These are phyloP conservation scores for Arenaria interpres DNA, from an alignment of 2,113 vertebrate genomes.

Conservation along the genomic window DNA sequence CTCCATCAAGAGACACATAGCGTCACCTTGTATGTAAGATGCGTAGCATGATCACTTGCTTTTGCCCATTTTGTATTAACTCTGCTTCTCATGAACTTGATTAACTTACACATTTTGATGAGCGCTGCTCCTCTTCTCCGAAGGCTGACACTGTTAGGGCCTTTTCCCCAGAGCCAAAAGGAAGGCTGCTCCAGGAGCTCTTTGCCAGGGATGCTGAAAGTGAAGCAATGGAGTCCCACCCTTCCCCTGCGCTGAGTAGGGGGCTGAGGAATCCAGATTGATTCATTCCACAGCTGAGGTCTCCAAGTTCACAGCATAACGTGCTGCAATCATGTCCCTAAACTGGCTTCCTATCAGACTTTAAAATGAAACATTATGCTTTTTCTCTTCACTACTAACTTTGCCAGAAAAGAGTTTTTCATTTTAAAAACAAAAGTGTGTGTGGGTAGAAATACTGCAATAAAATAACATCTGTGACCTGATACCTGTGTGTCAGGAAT, in stretches of 20 bases:
- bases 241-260: conserved; percentile 18
- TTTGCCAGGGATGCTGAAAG: conserved; percentile 3
- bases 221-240: conserved; percentile 11
- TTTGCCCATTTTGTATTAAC: background rate
- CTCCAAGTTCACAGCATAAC: background rate
- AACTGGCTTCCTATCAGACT: conserved; percentile 16
- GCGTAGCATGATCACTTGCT: background rate
- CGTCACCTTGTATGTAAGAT: background rate
- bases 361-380: conserved; percentile 26
- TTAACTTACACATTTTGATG: background rate
- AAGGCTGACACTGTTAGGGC: background rate
- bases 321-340: conserved; percentile 38
- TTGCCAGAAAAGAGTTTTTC: background rate
- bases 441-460: background rate
- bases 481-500: background rate
- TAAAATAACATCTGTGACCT: background rate
- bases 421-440: background rate
- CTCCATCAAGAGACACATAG: background rate
- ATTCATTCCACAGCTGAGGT: background rate
- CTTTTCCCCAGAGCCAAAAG: background rate
- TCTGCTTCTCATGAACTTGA: background rate
- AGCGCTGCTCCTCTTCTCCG: background rate
- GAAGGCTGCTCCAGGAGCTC: background rate
- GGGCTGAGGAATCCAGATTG: conserved; percentile 19
- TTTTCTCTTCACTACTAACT: background rate